Base-by-base conservation (phyloP, 2,888 invertebrate genomes). In the Eilema caniola region DNA sequence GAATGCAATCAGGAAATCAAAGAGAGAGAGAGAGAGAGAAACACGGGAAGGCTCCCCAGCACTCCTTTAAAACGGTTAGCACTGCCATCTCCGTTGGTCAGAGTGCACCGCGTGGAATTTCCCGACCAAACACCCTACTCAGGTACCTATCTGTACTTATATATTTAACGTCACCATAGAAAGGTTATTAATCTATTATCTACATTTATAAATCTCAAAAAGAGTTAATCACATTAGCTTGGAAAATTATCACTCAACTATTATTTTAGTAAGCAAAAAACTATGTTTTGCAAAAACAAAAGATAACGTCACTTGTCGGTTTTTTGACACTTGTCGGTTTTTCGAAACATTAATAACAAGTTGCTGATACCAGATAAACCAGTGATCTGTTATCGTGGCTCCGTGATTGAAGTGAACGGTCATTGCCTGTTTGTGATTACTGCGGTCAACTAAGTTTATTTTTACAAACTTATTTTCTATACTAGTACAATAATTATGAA, bases 281-380 rank as follows among this genome's bases (percentile, higher is more conserved):
- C 47, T 53, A 53, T 53, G n/a, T 53, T 53, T 53, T n/a, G 47
- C 31, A 53, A 23, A 67, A 62, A 57, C 56, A 68, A 60, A 31
- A 31, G 65, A 69, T 69, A 69, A 64, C 20, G 68, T 68, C 62
- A 62, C 31, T 67, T 59, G 25, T 62, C 23, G 24, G 10, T 60
- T 37, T 59, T 60, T 7, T 57, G 25, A 37, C 12, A 62, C 47
- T 62, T 41, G 25, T 62, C 47, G 24, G 14, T 41, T 56, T 59
- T 60, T 5, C 37, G 24, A 37, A 16, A 61, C 47, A 20, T 23
- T 56, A 53, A 37, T 67, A 66, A 16, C 62, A n/a, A 28, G 37
- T 20, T 33, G 11, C 62, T 62, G 68, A 62, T 37, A 57, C 33
- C 2, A n/a, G 68, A 68, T 68, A 63, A 68, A 24, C 20, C 14